phyloP scores from a whole-genome alignment of 1,140 invertebrate genomes.

The Vanessa tameamea region DNA sequence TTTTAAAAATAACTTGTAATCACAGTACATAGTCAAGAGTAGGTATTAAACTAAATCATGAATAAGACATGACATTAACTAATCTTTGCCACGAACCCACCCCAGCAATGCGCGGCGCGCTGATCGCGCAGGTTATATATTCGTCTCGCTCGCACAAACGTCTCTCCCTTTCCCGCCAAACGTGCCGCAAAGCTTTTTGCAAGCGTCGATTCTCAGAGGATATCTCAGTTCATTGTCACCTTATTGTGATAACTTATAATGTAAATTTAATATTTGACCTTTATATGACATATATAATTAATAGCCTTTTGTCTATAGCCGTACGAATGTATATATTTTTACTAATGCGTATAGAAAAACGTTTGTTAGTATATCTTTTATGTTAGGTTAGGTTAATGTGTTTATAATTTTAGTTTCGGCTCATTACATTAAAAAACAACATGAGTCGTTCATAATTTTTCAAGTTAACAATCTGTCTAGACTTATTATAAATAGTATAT shows the following conservation, averaged over 20 bases:
- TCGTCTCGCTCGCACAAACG: conserved; percentile 25
- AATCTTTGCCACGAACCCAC: conserved; percentile 30
- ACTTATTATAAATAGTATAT: no score
- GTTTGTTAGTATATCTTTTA: no score
- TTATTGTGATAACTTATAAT: background rate
- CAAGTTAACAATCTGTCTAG: no score
- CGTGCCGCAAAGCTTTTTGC: conserved; percentile 53
- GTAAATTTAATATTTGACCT: background rate
- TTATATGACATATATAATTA: no score
- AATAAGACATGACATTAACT: background rate
- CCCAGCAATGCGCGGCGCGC: conserved; percentile 45
- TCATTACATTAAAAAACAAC: no score
- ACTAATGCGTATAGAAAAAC: no score
- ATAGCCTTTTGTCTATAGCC: no score
- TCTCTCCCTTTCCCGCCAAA: conserved; percentile 46
- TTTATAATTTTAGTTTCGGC: no score
- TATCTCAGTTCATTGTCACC: conserved; percentile 35
- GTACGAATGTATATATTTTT: no score
- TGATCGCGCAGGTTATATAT: conserved; percentile 40
- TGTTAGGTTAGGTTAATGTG: no score
- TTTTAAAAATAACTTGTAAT: no score
- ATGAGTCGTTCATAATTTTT: no score
- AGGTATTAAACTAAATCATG: conserved; percentile 2
- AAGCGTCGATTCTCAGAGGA: conserved; percentile 24
- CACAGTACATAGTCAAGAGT: background rate